phyloP scores from a whole-genome alignment of 2,113 vertebrate genomes.

The Pseudopipra pipra region DNA sequence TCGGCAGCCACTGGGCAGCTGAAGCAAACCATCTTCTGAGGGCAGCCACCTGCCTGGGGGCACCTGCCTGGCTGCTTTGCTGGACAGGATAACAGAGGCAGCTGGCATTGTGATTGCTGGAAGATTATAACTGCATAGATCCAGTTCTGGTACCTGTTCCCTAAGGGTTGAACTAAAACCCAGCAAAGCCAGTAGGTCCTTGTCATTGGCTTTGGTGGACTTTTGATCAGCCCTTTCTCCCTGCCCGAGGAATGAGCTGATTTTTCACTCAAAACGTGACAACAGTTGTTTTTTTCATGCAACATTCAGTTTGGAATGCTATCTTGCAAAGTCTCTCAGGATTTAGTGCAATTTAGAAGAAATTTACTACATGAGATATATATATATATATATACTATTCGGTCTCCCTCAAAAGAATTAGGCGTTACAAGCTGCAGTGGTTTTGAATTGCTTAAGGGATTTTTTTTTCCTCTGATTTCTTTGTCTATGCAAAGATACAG shows the following conservation, averaged over 20 bases:
- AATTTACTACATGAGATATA: neutral
- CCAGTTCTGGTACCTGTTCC: neutral
- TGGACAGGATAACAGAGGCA: neutral
- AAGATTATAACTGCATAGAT: conserved; percentile 3
- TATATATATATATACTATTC: neutral
- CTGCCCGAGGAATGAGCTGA: neutral
- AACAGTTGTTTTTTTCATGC: neutral
- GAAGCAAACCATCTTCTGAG: neutral
- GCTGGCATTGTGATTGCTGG: neutral
- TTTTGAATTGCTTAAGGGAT: neutral
- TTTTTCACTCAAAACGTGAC: neutral
- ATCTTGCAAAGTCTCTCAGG: neutral
- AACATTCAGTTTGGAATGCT: neutral
- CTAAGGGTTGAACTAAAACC: neutral
- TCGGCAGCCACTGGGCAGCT: neutral
- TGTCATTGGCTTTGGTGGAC: neutral
- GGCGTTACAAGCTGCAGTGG: neutral
- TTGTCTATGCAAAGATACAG: conserved; percentile 24
- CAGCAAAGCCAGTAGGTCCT: neutral
- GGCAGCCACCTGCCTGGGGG: neutral
- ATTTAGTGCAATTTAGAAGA: conserved; percentile 27
- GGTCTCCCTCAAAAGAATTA: conserved; percentile 6
- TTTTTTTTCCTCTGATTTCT: neutral
- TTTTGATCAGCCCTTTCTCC: neutral
- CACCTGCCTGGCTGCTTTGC: neutral